Evolutionary conservation across 2,113 vertebrate species (phyloP), one percentile per base, ranked within the genome.

Genomic region (Neoarius graeffei): DNA sequence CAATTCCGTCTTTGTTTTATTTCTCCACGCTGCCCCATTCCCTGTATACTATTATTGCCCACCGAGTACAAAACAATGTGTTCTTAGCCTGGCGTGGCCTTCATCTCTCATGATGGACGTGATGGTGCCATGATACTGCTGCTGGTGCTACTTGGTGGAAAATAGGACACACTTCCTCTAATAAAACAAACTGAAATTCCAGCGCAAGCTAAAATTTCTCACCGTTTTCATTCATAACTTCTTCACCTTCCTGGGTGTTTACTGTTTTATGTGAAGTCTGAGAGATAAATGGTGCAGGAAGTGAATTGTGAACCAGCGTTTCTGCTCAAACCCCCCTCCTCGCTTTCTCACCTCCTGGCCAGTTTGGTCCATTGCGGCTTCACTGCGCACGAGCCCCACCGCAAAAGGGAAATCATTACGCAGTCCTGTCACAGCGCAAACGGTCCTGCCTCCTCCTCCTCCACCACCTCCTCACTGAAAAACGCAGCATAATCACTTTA

Each of bases 1-100:
- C 90, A 96, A 96, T 92, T 88, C 89, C 35, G 59, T 86, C 95
- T 96, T 97, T 98, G 95, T 97, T n/a, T 66, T 77, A 91, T 81
- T 91, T 88, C 91, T 80, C 25, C 92, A 54, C 64, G 82, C 69
- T 83, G 92, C 81, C 92, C 94, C 90, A 90, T 90, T 89, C 59
- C 4, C 91, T 88, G 89, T 93, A 82, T 82, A 81, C 89, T 84
- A 91, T 90, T 91, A 90, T 85, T 92, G 90, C 89, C 87, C 84
- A 80, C 77, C 30, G 14, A 85, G 82, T 89, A 92, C 48, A 85
- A 85, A 89, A 92, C 87, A 92, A 87, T 92, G 89, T 91, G 91
- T 93, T 91, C 91, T 93, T 88, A 85, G 88, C 90, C 83, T 89
- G 90, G 66, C 88, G 77, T 35, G 1, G 69, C 82, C 85, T 62